Conservation (phyloP, 2,797 vertebrate species). For the Peromyscus eremicus region DNA sequence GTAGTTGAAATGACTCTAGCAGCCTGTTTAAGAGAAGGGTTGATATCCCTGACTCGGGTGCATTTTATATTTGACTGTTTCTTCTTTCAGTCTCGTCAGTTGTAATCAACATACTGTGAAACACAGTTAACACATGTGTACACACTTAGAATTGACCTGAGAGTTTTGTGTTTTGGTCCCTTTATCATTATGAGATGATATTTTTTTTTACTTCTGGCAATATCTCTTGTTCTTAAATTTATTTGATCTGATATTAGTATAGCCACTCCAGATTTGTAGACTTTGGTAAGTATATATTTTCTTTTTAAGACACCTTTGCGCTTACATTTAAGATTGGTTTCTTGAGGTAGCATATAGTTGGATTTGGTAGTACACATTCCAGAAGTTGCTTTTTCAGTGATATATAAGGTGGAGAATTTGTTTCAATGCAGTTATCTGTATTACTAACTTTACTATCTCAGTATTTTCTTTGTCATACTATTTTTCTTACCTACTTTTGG, state of each 20-base stretch:
- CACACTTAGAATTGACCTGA: background rate
- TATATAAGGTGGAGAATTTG: background rate
- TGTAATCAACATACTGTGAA: constrained; percentile 10
- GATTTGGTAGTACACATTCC: background rate
- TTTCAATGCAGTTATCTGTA: background rate
- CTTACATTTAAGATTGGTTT: constrained; percentile 43
- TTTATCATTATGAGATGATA: background rate
- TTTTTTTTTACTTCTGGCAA: background rate
- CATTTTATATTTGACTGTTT: background rate
- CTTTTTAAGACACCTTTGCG: background rate
- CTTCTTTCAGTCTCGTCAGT: background rate
- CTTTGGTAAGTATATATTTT: constrained; percentile 24
- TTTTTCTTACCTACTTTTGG: constrained; percentile 5
- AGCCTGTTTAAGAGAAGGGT: background rate
- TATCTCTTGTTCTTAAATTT: background rate
- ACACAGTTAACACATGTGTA: background rate
- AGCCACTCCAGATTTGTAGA: background rate
- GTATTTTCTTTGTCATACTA: background rate
- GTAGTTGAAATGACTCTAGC: background rate
- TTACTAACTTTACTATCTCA: background rate
- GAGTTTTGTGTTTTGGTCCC: background rate
- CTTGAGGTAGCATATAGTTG: background rate
- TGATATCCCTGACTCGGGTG: background rate
- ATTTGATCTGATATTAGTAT: background rate
- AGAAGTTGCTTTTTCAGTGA: constrained; percentile 1